phyloP scores from a whole-genome alignment of 2,888 invertebrate genomes.

The Phyllotreta striolata region DNA sequence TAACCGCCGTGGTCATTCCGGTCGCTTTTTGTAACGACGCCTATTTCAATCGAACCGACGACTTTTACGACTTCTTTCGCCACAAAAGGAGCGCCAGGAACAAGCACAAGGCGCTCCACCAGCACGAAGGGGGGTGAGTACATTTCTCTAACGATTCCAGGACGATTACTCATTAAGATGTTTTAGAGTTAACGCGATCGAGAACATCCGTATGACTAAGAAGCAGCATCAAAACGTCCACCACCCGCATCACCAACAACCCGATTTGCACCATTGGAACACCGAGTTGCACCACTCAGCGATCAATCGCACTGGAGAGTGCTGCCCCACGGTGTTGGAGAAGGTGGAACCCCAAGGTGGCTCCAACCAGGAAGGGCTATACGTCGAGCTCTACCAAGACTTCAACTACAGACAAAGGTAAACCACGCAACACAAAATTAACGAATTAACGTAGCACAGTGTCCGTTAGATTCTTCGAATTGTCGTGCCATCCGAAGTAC shows the following conservation, averaged over 20 bases:
- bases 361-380: constrained; percentile 74
- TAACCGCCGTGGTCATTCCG: constrained; percentile 65
- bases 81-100: constrained; percentile 50
- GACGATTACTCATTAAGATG: not conserved
- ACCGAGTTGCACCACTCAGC: constrained; percentile 3
- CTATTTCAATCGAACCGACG: constrained; percentile 54
- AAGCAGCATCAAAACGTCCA: constrained; percentile 31
- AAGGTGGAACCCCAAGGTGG: constrained; percentile 82
- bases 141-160: not conserved
- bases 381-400: constrained; percentile 78
- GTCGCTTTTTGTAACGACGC: constrained; percentile 51
- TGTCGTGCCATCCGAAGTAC: constrained; percentile 76
- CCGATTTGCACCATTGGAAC: not conserved
- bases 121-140: constrained; percentile 34
- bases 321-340: constrained; percentile 82
- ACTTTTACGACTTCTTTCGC: constrained; percentile 48
- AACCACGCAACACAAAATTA: not conserved
- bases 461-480: constrained; percentile 73
- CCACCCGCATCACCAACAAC: constrained; percentile 24
- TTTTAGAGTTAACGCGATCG: constrained; percentile 9
- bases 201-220: constrained; percentile 12
- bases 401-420: constrained; percentile 70
- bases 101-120: constrained; percentile 32
- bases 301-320: constrained; percentile 66
- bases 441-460: too few species aligned